A percentile compares a stretch with the other conserved stretches of the same genome.
Conservation (phyloP, 2,888 invertebrate genomes). For the Heliconius charithonia region DNA sequence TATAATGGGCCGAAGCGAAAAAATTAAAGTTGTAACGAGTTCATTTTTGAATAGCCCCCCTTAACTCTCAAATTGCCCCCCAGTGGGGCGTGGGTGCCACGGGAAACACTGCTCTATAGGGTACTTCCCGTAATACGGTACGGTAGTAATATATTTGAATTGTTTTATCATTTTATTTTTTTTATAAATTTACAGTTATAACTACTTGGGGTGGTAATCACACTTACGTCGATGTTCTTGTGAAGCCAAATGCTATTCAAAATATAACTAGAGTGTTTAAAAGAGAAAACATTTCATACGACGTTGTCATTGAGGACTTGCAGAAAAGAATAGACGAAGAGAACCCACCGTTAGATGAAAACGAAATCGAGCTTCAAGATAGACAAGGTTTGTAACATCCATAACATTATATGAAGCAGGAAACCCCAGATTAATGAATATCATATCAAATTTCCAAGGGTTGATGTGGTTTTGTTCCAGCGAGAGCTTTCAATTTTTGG, state of each 20-base stretch:
- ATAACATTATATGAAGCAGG: neutral
- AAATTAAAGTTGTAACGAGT: no score
- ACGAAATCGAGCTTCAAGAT: conserved; percentile 87
- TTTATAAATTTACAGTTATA: conserved; percentile 75
- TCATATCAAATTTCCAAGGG: conserved; percentile 66
- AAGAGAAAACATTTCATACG: conserved; percentile 85
- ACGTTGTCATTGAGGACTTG: conserved; percentile 90
- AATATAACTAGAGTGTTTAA: conserved; percentile 86
- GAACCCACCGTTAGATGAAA: conserved; percentile 88
- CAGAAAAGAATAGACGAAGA: conserved; percentile 91
- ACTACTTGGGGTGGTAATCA: conserved; percentile 87
- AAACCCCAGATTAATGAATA: conserved; percentile 24
- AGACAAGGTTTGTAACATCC: conserved; percentile 84
- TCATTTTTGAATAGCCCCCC: no score
- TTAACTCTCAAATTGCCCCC: no score
- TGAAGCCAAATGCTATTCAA: conserved; percentile 86
- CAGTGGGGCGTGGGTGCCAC: no score
- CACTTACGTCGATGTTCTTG: conserved; percentile 87
- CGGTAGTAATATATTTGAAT: neutral
- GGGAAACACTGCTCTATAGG: no score
- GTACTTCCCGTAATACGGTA: no score
- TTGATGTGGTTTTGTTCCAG: conserved; percentile 78
- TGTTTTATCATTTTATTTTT: neutral
- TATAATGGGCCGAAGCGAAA: no score
- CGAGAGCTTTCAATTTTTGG: conserved; percentile 84